A percentile compares a stretch with the other conserved stretches of the same genome.
Evolutionary conservation across 2,797 vertebrate genomes (phyloP).

Genomic region (Peromyscus attwateri): DNA sequence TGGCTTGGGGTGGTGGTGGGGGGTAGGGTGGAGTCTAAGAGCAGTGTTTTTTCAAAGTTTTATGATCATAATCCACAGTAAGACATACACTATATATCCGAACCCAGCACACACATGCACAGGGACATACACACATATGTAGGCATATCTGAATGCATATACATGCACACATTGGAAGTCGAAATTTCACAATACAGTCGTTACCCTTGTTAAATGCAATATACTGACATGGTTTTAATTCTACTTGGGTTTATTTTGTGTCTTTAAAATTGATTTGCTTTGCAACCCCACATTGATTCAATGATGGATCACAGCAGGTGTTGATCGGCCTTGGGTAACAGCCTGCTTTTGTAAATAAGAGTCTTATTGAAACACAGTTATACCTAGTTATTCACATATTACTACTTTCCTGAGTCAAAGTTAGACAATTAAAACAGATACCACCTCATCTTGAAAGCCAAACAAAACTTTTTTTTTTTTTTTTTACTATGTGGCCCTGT

Average conservation of each 20-base stretch:
- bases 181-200: neutral
- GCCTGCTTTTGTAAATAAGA: neutral
- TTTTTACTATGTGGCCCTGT: neutral
- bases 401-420: neutral
- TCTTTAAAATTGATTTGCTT: slow-evolving; percentile 20
- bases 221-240: neutral
- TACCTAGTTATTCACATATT: neutral
- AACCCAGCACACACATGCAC: neutral
- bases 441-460: neutral
- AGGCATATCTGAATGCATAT: neutral
- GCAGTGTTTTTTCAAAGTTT: slow-evolving; percentile 1
- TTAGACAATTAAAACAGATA: neutral
- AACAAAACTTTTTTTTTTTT: neutral
- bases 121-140: neutral
- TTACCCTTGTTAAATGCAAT: neutral
- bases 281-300: neutral
- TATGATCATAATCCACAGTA: neutral
- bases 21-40: neutral
- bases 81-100: neutral
- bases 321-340: neutral
- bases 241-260: neutral
- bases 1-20: neutral
- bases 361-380: neutral
- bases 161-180: neutral
- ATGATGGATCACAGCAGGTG: neutral